Conservation (phyloP, 1,140 invertebrate genomes). For the Myzus persicae region DNA sequence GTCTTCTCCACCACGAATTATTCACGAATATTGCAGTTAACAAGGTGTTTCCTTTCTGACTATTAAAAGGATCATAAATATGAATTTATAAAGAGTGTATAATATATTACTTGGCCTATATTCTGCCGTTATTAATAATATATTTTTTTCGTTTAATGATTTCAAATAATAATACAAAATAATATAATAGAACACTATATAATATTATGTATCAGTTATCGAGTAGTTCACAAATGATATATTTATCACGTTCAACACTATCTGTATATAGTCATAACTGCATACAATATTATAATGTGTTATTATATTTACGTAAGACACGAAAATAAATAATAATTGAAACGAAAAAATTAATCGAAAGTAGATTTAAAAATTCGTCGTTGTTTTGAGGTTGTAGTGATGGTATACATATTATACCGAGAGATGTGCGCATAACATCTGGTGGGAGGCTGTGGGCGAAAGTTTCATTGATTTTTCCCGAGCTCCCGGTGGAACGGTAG, state of each 20-base stretch:
- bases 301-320: background rate
- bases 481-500: constrained; percentile 1
- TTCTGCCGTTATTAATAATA: background rate
- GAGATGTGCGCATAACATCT: background rate
- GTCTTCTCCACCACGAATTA: background rate
- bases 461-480: constrained; percentile 53
- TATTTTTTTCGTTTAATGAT: background rate
- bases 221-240: too few species aligned
- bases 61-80: constrained; percentile 42
- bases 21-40: constrained; percentile 40
- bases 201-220: background rate
- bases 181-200: too few species aligned
- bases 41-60: constrained; percentile 44
- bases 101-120: background rate
- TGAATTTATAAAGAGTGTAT: constrained; percentile 9
- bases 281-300: background rate
- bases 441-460: constrained; percentile 42
- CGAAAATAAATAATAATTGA: background rate
- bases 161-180: too few species aligned
- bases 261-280: background rate
- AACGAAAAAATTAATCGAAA: background rate
- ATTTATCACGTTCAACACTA: background rate
- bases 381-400: background rate
- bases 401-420: too few species aligned
- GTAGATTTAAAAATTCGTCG: background rate